Evolutionary conservation across 2,888 invertebrate genomes (phyloP).

Genomic region (Leucophenga maculata): DNA sequence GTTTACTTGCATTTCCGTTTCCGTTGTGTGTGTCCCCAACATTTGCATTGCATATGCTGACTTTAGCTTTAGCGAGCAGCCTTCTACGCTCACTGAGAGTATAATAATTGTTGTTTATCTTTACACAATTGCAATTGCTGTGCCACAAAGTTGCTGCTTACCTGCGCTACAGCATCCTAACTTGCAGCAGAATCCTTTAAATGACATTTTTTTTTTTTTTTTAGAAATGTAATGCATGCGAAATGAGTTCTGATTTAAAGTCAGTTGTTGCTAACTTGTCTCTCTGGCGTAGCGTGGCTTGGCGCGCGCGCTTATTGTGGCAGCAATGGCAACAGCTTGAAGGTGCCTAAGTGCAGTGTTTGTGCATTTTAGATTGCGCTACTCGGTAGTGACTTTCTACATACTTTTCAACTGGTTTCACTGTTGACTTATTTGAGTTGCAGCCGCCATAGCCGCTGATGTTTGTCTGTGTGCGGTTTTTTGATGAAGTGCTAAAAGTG

Average conservation of each 20-base stretch:
- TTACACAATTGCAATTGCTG: constrained; percentile 60
- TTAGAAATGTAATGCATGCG: constrained; percentile 63
- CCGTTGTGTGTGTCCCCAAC: constrained; percentile 33
- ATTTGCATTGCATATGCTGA: constrained; percentile 1
- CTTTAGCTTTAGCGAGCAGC: too few species aligned
- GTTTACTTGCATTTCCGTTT: constrained; percentile 5
- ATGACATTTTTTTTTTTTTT: not conserved
- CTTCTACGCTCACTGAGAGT: not conserved
- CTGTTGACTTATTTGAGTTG: constrained; percentile 58
- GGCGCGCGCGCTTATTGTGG: too few species aligned
- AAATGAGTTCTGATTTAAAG: constrained; percentile 66
- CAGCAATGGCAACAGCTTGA: not conserved
- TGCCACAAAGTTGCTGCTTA: constrained; percentile 22
- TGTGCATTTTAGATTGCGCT: constrained; percentile 59
- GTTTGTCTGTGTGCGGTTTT: constrained; percentile 14
- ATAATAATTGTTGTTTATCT: constrained; percentile 69
- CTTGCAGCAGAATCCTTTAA: not conserved
- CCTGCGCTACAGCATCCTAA: not conserved
- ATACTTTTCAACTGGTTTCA: constrained; percentile 9
- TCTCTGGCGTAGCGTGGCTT: too few species aligned
- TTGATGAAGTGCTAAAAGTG: constrained; percentile 28
- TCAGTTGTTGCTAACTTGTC: not conserved
- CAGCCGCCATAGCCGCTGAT: constrained; percentile 29
- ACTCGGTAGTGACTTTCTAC: not conserved
- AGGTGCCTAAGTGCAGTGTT: constrained; percentile 36